Evolutionary conservation across 2,888 invertebrate genomes (phyloP).

Genomic region (Heliconius sara): DNA sequence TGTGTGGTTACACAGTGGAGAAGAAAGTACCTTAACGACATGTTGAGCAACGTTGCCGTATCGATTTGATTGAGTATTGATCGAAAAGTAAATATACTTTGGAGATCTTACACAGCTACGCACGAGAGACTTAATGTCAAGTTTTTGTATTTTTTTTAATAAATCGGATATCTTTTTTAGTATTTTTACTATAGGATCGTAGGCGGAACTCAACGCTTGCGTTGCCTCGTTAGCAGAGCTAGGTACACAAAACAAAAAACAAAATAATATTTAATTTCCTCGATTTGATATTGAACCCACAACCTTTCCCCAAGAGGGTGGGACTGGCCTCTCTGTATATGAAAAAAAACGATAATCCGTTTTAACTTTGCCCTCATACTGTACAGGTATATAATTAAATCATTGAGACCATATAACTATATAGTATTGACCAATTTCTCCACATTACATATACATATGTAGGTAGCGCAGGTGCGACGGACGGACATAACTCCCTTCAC

Average conservation of each 20-base stretch:
- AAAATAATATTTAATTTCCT: not conserved
- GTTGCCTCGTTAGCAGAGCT: not conserved
- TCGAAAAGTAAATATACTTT: no score
- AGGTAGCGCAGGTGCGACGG: constrained; percentile 2
- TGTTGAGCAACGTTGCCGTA: no score
- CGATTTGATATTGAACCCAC: not conserved
- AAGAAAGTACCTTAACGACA: no score
- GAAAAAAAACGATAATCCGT: no score
- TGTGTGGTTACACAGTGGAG: no score
- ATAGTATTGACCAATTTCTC: not conserved
- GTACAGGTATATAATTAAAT: not conserved
- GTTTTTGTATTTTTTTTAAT: no score
- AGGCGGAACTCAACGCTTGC: not conserved
- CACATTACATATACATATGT: not conserved
- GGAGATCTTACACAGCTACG: no score
- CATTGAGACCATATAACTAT: not conserved
- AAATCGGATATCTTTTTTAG: no score
- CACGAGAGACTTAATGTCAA: no score
- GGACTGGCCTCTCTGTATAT: not conserved
- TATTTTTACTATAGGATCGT: no score
- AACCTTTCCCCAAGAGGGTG: no score
- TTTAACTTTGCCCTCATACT: not conserved
- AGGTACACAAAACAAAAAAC: not conserved
- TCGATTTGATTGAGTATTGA: no score
- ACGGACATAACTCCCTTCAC: constrained; percentile 21